Percentiles rank a stretch among this genome's conserved stretches.
Conservation (phyloP, 2,797 vertebrate genomes). For the Acipenser ruthenus region DNA sequence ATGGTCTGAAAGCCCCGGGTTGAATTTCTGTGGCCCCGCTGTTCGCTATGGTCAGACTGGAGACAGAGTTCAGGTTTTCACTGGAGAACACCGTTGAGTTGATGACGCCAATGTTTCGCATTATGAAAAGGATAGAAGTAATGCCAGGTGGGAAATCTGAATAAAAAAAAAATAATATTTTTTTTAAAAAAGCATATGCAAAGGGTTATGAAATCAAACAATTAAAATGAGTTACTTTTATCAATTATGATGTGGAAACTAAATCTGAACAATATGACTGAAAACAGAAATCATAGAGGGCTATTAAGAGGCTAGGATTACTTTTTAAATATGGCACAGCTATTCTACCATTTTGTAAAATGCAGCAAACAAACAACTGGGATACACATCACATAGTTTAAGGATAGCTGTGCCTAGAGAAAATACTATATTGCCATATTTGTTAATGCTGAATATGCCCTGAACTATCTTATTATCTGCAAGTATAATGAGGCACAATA, state of each 20-base stretch:
- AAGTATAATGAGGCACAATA: too few species aligned
- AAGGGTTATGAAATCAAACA: background rate
- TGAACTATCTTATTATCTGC: too few species aligned
- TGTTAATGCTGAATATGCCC: too few species aligned
- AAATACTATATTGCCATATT: too few species aligned
- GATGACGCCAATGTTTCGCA: slow-evolving; percentile 36
- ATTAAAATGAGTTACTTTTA: background rate
- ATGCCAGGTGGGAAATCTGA: slow-evolving; percentile 39
- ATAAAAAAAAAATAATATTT: background rate
- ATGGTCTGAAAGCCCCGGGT: slow-evolving; percentile 39
- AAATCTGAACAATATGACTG: too few species aligned
- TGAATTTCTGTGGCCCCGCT: slow-evolving; percentile 39
- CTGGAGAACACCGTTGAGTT: slow-evolving; percentile 45
- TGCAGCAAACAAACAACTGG: too few species aligned
- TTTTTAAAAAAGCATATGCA: background rate
- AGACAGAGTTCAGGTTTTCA: slow-evolving; percentile 42
- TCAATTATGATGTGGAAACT: background rate
- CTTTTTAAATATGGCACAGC: too few species aligned
- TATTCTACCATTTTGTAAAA: too few species aligned
- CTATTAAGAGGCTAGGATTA: too few species aligned
- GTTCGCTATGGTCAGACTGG: slow-evolving; percentile 34
- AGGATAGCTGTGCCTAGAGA: too few species aligned
- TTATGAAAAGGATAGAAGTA: slow-evolving; percentile 35
- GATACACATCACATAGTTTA: too few species aligned
- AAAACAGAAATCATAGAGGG: too few species aligned